Evolutionary conservation across 2,113 vertebrate species (phyloP).

Genomic region (Chaetops frenatus): DNA sequence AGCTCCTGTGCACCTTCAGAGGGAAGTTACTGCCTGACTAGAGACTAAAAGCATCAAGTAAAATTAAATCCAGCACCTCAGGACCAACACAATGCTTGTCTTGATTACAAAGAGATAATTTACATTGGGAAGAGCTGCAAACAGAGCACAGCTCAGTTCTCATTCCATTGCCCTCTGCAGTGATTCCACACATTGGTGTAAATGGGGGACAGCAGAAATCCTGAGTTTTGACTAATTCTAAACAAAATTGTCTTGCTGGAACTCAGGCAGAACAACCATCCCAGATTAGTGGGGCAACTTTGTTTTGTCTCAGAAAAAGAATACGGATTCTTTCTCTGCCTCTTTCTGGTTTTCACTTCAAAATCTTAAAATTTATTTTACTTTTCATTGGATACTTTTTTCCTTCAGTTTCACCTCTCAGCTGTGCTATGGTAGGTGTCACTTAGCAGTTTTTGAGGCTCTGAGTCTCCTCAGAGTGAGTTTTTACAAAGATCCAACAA

Average conservation of each 20-base stretch:
- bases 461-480: not conserved
- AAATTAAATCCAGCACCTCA: not conserved
- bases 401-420: not conserved
- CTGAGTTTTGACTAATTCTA: not conserved
- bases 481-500: not conserved
- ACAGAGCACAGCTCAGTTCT: not conserved
- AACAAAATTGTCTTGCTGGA: not conserved
- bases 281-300: not conserved
- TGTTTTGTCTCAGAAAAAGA: not conserved
- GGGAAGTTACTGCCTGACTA: not conserved
- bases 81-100: not conserved
- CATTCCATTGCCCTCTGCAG: not conserved
- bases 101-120: not conserved
- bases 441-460: not conserved
- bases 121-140: not conserved
- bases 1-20: not conserved
- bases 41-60: not conserved
- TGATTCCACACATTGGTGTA: rapidly evolving
- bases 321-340: rapidly evolving
- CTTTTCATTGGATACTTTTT: not conserved
- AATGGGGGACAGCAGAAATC: not conserved
- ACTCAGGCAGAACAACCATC: not conserved
- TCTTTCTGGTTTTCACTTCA: not conserved
- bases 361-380: not conserved
- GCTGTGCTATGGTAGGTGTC: not conserved